These are phyloP conservation scores for Eumerus sabulonum DNA, from an alignment of 2,888 invertebrate genomes.

Conservation along the genomic window DNA sequence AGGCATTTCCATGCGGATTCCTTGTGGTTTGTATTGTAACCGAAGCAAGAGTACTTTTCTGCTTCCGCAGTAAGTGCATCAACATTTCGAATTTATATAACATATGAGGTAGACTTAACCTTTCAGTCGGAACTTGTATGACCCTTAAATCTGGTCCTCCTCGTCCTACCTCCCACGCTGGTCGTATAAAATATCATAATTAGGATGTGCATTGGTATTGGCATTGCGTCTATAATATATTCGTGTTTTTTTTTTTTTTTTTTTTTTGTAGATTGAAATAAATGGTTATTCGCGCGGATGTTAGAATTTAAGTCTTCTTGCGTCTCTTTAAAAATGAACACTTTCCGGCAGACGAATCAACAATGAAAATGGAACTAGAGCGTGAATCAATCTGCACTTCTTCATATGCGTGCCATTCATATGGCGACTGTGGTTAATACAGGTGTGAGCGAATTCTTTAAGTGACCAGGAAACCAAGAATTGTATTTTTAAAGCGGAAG, in stretches of 20 bases:
- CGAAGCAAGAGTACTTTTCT: conserved; percentile 1
- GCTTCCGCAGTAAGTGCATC: conserved; percentile 22
- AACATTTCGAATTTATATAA: neutral
- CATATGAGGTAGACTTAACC: conserved; percentile 37
- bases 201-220: no score
- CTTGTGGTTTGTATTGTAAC: conserved; percentile 7
- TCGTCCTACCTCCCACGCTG: neutral
- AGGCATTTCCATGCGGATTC: conserved; percentile 38
- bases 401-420: no score
- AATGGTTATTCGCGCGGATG: neutral
- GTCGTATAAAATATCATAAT: no score
- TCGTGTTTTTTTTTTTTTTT: conserved; percentile 12
- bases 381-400: no score
- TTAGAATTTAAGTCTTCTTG: no score
- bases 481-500: no score
- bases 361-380: no score
- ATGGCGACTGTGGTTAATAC: no score
- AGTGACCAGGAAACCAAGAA: no score
- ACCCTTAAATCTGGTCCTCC: conserved; percentile 46
- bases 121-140: conserved; percentile 43
- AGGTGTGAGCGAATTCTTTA: no score
- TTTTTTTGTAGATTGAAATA: neutral
- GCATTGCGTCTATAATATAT: conserved; percentile 5
- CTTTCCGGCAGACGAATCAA: no score
- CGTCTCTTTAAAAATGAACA: no score